These are phyloP conservation scores for Agrotis ipsilon DNA, from an alignment of 2,888 invertebrate species.

Conservation along the genomic window DNA sequence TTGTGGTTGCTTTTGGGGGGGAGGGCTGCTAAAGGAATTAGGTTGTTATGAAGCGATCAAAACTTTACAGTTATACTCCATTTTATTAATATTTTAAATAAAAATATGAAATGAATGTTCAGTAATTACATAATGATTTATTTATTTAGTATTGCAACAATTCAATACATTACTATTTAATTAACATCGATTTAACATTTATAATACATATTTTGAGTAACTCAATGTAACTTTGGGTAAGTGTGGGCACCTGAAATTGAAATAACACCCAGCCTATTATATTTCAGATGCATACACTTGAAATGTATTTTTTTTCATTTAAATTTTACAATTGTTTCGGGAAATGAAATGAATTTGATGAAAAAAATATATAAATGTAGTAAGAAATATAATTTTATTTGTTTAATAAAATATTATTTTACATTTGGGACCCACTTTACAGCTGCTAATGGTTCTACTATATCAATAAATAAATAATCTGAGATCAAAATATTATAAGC, in stretches of 20 bases:
- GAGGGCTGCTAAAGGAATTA: background rate
- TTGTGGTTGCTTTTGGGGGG: no score
- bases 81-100: constrained; percentile 57
- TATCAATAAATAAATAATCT: constrained; percentile 9
- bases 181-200: constrained; percentile 68
- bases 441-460: constrained; percentile 15
- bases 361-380: constrained; percentile 18
- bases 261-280: constrained; percentile 71
- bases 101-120: constrained; percentile 66
- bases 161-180: constrained; percentile 64
- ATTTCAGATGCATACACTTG: constrained; percentile 69
- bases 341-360: constrained; percentile 4
- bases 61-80: constrained; percentile 45
- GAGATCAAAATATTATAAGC: constrained; percentile 65
- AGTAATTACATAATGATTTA: constrained; percentile 69
- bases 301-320: constrained; percentile 28
- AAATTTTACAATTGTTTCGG: constrained; percentile 10
- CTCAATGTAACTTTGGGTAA: constrained; percentile 42
- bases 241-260: constrained; percentile 68
- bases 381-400: constrained; percentile 5
- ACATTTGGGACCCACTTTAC: constrained; percentile 26
- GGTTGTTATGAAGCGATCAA: constrained; percentile 56
- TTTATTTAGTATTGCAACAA: constrained; percentile 70
- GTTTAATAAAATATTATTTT: constrained; percentile 24
- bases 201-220: constrained; percentile 53